Evolutionary conservation across 1,140 invertebrate genomes (phyloP).

Genomic region (Drosophila funebris): DNA sequence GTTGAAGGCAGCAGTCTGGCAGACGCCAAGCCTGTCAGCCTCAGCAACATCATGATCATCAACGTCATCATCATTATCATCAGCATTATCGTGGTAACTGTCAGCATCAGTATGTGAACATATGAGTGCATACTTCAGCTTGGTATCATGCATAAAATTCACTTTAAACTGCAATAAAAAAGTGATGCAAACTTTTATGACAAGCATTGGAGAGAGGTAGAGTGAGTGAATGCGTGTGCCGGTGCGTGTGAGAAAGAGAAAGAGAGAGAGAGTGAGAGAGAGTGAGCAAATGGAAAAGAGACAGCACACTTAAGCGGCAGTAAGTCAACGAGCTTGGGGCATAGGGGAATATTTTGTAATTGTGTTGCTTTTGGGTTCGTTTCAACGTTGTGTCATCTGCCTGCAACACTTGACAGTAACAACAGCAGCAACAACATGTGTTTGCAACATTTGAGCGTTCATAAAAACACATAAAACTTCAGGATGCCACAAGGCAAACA

Average conservation of each 20-base stretch:
- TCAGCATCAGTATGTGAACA: slow-evolving; percentile 40
- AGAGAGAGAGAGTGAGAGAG: background rate
- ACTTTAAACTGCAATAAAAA: slow-evolving; percentile 79
- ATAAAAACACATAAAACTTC: slow-evolving; percentile 70
- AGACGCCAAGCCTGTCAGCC: slow-evolving; percentile 41
- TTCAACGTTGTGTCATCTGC: slow-evolving; percentile 28
- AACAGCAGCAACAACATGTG: slow-evolving; percentile 5
- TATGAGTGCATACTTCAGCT: slow-evolving; percentile 43
- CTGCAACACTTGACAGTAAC: slow-evolving; percentile 39
- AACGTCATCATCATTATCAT: background rate
- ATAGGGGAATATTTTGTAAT: slow-evolving; percentile 71
- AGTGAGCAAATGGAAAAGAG: slow-evolving; percentile 1
- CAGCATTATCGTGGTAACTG: slow-evolving; percentile 30
- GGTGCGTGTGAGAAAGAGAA: background rate
- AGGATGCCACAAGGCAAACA: slow-evolving; percentile 50
- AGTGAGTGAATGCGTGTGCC: slow-evolving; percentile 3
- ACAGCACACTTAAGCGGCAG: slow-evolving; percentile 48
- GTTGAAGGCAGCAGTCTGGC: slow-evolving; percentile 22
- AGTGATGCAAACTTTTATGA: slow-evolving; percentile 61
- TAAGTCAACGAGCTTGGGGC: slow-evolving; percentile 52
- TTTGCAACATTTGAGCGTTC: slow-evolving; percentile 42
- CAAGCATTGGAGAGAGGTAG: background rate
- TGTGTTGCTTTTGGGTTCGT: slow-evolving; percentile 46
- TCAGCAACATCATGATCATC: slow-evolving; percentile 40
- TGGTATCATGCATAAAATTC: slow-evolving; percentile 56